Percentiles rank a stretch among this genome's conserved stretches.
Evolutionary conservation across 2,797 vertebrate genomes (phyloP).

Genomic region (Anguilla obscura): DNA sequence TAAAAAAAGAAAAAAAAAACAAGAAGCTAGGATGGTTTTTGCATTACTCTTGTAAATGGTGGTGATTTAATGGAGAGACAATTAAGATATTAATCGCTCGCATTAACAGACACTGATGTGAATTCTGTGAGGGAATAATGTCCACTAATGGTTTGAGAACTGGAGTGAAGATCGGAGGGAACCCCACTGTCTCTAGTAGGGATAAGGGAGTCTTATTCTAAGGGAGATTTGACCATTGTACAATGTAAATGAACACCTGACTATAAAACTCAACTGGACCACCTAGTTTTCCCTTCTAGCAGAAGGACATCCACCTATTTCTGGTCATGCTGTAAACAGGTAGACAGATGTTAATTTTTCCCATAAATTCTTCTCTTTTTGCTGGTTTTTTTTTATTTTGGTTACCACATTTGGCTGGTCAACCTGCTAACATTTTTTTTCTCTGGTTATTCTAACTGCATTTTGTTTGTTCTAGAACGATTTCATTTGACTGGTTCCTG

Average conservation of each 20-base stretch:
- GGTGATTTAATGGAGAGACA: conserved; percentile 4
- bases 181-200: background rate
- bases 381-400: too few relatives aligned
- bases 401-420: background rate
- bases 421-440: background rate
- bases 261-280: background rate
- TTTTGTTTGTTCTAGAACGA: background rate
- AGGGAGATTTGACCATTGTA: background rate
- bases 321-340: background rate
- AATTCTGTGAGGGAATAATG: background rate
- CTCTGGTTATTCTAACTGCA: background rate
- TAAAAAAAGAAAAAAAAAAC: conserved; percentile 4
- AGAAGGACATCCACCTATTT: background rate
- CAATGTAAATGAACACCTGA: background rate
- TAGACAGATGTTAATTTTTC: background rate
- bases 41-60: conserved; percentile 5
- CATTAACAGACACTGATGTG: conserved; percentile 9
- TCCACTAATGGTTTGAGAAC: conserved; percentile 1
- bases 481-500: background rate
- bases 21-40: background rate
- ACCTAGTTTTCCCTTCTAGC: background rate
- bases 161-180: background rate
- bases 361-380: background rate
- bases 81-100: background rate
- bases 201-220: background rate